Base-by-base conservation (phyloP, 2,888 invertebrate species). In the Himalopsyche anomala region DNA sequence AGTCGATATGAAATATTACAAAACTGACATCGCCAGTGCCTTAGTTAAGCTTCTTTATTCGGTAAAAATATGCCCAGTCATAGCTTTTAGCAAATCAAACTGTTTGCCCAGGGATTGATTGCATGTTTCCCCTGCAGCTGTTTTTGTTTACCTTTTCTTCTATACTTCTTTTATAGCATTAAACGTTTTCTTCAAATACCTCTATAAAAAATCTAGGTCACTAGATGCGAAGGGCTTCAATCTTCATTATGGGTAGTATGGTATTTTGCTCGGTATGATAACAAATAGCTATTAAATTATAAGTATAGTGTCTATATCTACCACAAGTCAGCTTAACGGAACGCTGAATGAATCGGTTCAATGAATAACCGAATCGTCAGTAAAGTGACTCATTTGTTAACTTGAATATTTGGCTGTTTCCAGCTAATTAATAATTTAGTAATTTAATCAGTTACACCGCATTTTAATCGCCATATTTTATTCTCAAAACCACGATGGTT, bases 81-180 rank as follows among this genome's bases (percentile, higher is more conserved):
- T 56, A 56, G 56, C 56, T 56, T 56, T 56, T 55, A 55, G 56
- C n/a, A 56, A 56, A 56, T 56, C 56, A 56, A 56, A 56, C 19
- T n/a, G 17, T 56, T n/a, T 56, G 4, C 19, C 19, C 17, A n/a
- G 56, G 56, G 1, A 56, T 56, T 56, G 56, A 56, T 56, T 56
- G n/a, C 56, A 6, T 56, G 17, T 19, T 17, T 56, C n/a, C 56
- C 56, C n/a, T 56, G 19, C 45, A 45, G 45, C 9, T 45, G 45
- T 45, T n/a, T 28, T 56, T n/a, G 15, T 55, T 55, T 55, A 17
- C 5, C 0, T 9, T 55, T 55, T 17, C 5, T n/a, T 56, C 17
- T 17, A n/a, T 56, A 17, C 56, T n/a, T 8, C 56, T 19, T 19
- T 19, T 56, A 56, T 56, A n/a, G 17, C 56, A 56, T 55, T 6